Base-by-base conservation (phyloP, 2,113 vertebrate genomes). In the Helogale parvula region DNA sequence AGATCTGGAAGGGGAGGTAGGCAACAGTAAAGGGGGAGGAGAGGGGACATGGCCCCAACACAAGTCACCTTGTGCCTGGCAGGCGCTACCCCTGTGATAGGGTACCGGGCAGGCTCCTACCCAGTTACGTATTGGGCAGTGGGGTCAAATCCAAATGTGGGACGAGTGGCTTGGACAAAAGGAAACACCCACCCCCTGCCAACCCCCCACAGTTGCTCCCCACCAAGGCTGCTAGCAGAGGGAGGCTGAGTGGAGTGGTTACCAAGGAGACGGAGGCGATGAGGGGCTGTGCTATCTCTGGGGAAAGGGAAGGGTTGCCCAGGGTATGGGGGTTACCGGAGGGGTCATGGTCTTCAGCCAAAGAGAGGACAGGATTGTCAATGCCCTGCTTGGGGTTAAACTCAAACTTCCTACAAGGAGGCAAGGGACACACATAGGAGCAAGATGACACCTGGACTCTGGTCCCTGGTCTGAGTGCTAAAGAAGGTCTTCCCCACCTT, bases 331-430 rank as follows among this genome's bases (percentile, higher is more conserved):
- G 66, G 14, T 98, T 99, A 99, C 99, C 99, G 74, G 52, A 93
- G 41, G n/a, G 68, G 81, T 88, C 19, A 0, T n/a, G 80, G 82
- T 99, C 99, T 74, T 99, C 99, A 31, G 99, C 97, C 98, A 99
- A 98, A 1, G 99, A 99, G 98, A 99, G 99, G 92, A 98, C 99
- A 81, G 99, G 99, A 98, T 99, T 99, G 98, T 99, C 99, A 12
- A 99, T 99, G 88, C 99, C 99, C 96, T 99, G 98, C 98, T 99
- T 99, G 10, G 99, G 99, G 98, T 99, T 99, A 98, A 99, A 99
- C 94, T 98, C 98, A 98, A 99, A 99, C 97, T 98, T 99, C 98
- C 99, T 99, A 98, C 54, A 98, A 98, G 63, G 76, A 98, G 79
- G 82, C 57, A 98, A 97, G 52, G 83, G 95, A 66, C 69, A 35